phyloP scores from a whole-genome alignment of 2,113 vertebrate genomes.

The Centropristis striata region DNA sequence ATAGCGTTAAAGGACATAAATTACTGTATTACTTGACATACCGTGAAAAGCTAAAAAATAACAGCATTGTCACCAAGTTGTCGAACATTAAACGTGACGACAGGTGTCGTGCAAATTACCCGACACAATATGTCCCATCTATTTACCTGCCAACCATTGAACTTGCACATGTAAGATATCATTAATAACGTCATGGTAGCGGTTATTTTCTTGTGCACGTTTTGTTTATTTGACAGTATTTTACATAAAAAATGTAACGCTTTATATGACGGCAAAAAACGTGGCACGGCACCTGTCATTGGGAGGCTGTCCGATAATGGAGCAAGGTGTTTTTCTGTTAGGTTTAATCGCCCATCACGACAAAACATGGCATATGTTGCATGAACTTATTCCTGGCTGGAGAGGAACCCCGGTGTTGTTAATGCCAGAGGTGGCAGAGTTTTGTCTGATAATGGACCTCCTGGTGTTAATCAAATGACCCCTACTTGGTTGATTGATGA shows the following conservation, averaged over 20 bases:
- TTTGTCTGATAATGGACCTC: neutral
- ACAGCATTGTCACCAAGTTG: neutral
- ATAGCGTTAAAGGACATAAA: neutral
- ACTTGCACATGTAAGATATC: neutral
- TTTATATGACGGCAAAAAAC: neutral
- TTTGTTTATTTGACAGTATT: neutral
- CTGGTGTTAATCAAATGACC: conserved; percentile 40
- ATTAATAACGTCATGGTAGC: neutral
- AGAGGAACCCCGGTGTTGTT: neutral
- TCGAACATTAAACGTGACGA: neutral
- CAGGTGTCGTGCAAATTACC: conserved; percentile 27
- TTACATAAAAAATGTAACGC: no score
- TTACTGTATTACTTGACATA: neutral
- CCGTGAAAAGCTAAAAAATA: neutral
- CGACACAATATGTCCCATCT: neutral
- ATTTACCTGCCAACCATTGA: neutral
- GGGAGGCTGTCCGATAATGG: conserved; percentile 46
- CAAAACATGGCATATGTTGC: no score
- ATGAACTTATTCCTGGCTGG: neutral
- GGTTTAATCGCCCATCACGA: neutral
- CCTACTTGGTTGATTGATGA: neutral
- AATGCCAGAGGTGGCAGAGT: neutral
- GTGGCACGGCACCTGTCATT: conserved; percentile 46
- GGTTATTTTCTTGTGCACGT: neutral
- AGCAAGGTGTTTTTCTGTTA: conserved; percentile 6